Evolutionary conservation across 2,113 vertebrate genomes (phyloP).

Genomic region (Cinclus cinclus): DNA sequence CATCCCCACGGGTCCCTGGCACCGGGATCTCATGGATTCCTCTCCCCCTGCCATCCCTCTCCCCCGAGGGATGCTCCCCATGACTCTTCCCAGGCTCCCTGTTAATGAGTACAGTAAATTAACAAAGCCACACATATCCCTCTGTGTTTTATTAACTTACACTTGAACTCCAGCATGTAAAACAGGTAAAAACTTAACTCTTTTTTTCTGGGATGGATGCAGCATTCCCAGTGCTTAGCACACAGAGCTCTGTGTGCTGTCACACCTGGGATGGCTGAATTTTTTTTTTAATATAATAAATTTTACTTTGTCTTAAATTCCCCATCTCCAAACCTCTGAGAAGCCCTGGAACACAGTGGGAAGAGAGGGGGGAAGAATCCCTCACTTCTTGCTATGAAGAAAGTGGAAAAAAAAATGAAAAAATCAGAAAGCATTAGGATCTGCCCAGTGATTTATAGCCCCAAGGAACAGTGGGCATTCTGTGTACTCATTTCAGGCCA

Average conservation of each 20-base stretch:
- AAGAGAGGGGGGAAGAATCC: not conserved
- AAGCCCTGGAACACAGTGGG: not conserved
- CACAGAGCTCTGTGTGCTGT: accelerated
- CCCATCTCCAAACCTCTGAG: not conserved
- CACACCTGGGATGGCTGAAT: accelerated
- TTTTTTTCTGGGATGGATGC: accelerated
- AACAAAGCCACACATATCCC: accelerated
- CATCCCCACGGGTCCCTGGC: not conserved
- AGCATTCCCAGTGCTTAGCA: not conserved
- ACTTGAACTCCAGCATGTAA: accelerated
- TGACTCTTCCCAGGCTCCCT: accelerated
- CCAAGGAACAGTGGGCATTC: not conserved
- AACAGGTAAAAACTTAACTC: not conserved
- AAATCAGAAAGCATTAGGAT: not conserved
- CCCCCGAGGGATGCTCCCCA: accelerated
- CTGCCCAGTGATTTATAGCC: not conserved
- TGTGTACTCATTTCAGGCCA: not conserved
- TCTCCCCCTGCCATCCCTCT: not conserved
- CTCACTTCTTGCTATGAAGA: not conserved
- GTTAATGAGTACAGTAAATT: not conserved
- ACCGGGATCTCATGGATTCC: not conserved
- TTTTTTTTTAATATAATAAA: not conserved
- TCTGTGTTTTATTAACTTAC: not conserved
- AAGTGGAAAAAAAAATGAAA: not conserved
- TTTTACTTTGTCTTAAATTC: not conserved